Evolutionary conservation across 1,140 invertebrate species (phyloP), one percentile per base, ranked within the genome.

Genomic region (Scaptodrosophila lebanonensis): DNA sequence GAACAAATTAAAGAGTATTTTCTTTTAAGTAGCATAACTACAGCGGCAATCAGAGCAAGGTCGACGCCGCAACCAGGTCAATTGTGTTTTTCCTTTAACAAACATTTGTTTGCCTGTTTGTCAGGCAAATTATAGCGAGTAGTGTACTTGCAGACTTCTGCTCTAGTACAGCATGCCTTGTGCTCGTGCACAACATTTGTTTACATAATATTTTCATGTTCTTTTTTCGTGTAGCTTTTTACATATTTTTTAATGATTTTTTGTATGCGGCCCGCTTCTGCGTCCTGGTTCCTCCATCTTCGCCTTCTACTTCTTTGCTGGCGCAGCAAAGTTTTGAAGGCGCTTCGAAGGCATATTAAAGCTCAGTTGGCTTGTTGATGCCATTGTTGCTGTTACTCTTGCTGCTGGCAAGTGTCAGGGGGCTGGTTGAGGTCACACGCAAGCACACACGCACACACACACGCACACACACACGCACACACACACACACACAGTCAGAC

Each of bases 201-300:
- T 73, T 58, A 59, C 62, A 71, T 52, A 69, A 73, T 73, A 69
- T 79, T 68, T 82, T 69, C 56, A 47, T 79, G 75, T 69, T 73
- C 62, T 58, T 82, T 79, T 73, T 65, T 49, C 56, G n/a, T n/a
- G n/a, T n/a, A 68, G 64, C 64, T 72, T 79, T n/a, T 77, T 73
- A 64, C 47, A 64, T 53, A 65, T 59, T 53, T 79, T 79, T 66
- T 79, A 70, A 68, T 72, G 73, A 49, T 67, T 72, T 50, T 56
- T 59, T 42, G 49, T 8, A 4, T 25, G 3, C 22, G 8, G 3
- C 8, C 22, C 22, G 8, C 8, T 25, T 25, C 8, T 25, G 22
- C 8, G 3, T 25, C 3, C 22, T 25, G 22, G 3, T 25, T 25
- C 8, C 8, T 25, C 8, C 8, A 4, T 25, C 8, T 25, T 25